Conservation (phyloP, 2,888 invertebrate genomes). For the Eupithecia subumbrata region DNA sequence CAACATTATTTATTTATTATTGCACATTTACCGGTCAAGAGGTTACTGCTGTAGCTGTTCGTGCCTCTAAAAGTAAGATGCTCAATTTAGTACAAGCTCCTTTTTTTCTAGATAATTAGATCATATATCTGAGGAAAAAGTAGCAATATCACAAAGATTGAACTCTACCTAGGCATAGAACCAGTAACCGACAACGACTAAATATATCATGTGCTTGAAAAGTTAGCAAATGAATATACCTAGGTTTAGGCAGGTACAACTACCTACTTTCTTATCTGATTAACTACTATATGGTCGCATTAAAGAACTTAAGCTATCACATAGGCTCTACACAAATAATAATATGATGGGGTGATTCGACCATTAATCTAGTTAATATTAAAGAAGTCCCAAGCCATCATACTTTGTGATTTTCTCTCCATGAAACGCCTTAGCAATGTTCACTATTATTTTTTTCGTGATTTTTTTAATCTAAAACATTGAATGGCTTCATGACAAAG, state of each 20-base stretch:
- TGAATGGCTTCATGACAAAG: background rate
- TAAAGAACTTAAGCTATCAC: background rate
- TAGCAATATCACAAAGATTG: too few relatives aligned
- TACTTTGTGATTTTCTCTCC: background rate
- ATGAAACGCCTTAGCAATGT: background rate
- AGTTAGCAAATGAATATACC: background rate
- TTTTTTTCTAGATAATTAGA: too few relatives aligned
- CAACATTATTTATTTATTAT: too few relatives aligned
- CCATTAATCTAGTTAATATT: background rate
- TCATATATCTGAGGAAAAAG: too few relatives aligned
- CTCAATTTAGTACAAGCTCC: too few relatives aligned
- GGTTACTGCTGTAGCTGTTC: background rate
- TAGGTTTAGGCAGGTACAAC: background rate
- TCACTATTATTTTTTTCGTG: background rate
- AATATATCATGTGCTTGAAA: background rate
- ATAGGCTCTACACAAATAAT: background rate
- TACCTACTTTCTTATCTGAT: too few relatives aligned
- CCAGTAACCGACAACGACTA: background rate
- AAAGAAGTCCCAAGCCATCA: background rate
- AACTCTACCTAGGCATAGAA: too few relatives aligned
- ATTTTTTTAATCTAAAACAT: background rate
- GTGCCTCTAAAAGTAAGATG: background rate
- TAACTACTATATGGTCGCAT: too few relatives aligned
- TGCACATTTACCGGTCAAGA: too few relatives aligned
- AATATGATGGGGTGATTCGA: too few relatives aligned